A percentile compares a stretch with the other conserved stretches of the same genome.
Conservation (phyloP, 64 coral and sea anemone genomes). For the Hydrozoanthus tunicans region DNA sequence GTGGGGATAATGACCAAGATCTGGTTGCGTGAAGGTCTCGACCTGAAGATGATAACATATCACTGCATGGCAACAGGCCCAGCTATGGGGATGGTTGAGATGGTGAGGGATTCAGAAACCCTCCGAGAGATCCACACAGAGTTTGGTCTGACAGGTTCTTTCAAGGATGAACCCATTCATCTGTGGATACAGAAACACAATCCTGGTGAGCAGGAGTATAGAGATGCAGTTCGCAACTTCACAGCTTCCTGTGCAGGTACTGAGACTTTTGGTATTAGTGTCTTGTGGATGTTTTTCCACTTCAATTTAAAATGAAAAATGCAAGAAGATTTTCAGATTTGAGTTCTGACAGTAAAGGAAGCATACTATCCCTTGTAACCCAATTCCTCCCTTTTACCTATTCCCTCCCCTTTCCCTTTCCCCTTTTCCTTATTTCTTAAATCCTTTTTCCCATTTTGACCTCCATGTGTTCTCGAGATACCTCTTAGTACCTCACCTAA, state of each 20-base stretch:
- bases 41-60: constrained; percentile 97
- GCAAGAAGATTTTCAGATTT: not conserved
- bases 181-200: constrained; percentile 93
- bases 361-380: too few relatives aligned
- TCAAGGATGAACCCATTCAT: constrained; percentile 95
- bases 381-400: too few relatives aligned
- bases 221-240: constrained; percentile 89
- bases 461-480: too few relatives aligned
- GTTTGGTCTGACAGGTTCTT: constrained; percentile 89
- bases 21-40: constrained; percentile 94
- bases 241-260: constrained; percentile 89
- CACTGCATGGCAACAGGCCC: constrained; percentile 86
- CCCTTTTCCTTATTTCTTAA: too few relatives aligned
- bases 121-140: constrained; percentile 97
- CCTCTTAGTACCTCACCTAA: too few relatives aligned
- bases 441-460: too few relatives aligned
- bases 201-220: constrained; percentile 85
- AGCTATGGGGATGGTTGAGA: constrained; percentile 95
- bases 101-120: constrained; percentile 79
- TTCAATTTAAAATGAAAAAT: not conserved
- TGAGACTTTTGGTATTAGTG: not conserved
- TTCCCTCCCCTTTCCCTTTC: too few relatives aligned
- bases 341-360: too few relatives aligned
- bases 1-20: constrained; percentile 99
- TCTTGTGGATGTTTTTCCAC: not conserved